Base-by-base conservation (phyloP, 2,797 vertebrate genomes). In the Leuciscus waleckii region DNA sequence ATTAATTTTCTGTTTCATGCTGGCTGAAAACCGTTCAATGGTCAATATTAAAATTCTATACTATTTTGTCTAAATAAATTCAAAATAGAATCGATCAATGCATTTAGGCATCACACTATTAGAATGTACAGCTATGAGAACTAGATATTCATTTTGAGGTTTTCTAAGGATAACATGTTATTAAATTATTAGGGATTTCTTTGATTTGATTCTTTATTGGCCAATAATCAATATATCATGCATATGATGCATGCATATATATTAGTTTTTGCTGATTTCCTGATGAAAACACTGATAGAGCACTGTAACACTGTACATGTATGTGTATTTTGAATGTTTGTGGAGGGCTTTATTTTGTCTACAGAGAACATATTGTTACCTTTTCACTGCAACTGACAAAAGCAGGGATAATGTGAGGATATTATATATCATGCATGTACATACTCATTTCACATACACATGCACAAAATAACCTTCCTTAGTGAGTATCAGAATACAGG, bases 401-500 rank as follows among this genome's bases (percentile, higher is more conserved):
- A 46, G 17, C 39, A 21, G 16, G 46, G 26, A 46, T 65, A 65
- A 65, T 65, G 5, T 65, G 39, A 46, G 23, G n/a, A 46, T 65
- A 79, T 79, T 79, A 61, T 65, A 79, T 79, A 32, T 32, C 58
- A 46, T 32, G 39, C 13, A 43, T 41, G 35, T 56, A 39, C 43
- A 54, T 43, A 19, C 9, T 21, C 51, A 32, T 65, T 69, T 65
- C 10, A 77, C 35, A 61, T 11, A 9, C 82, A 32, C 16, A 54
- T 43, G 32, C 56, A 26, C 17, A 41, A 69, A 58, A n/a, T 3
- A 37, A 21, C 9, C 9, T 51, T 65, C 46, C 63, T 69, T 4
- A n/a, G n/a, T 29, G 46, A 56, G 51, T 86, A 79, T 73, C 63
- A 81, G 56, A 61, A 74, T 73, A 78, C 37, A 35, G 37, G 32